Percentiles rank a stretch among this genome's conserved stretches.
phyloP scores from a whole-genome alignment of 2,113 vertebrate species.

The Tetrao urogallus region DNA sequence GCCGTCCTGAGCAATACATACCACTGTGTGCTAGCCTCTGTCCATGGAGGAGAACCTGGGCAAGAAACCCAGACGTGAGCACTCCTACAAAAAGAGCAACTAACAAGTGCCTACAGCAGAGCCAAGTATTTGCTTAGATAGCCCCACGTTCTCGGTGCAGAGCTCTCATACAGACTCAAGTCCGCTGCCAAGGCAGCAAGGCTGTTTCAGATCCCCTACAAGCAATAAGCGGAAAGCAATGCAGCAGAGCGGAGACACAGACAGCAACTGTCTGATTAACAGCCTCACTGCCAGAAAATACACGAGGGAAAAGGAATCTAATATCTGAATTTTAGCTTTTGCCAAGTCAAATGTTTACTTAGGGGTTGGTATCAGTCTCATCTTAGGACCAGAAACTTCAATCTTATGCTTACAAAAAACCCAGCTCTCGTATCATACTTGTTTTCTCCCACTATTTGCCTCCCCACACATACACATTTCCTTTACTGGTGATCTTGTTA shows the following conservation, averaged over 20 bases:
- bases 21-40: background rate
- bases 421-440: background rate
- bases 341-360: background rate
- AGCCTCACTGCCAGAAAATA: background rate
- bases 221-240: background rate
- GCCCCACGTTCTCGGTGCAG: background rate
- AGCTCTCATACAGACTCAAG: background rate
- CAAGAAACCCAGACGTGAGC: background rate
- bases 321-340: background rate
- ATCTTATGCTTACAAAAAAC: background rate
- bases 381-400: background rate
- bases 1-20: background rate
- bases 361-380: background rate
- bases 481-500: background rate
- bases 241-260: background rate
- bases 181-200: background rate
- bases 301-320: background rate
- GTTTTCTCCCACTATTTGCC: background rate
- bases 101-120: background rate
- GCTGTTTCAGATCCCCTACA: background rate
- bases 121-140: background rate
- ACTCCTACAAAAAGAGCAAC: background rate
- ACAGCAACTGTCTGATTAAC: background rate
- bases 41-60: background rate
- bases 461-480: accelerated